phyloP scores from a whole-genome alignment of 2,113 vertebrate species.

The Archilochus colubris region DNA sequence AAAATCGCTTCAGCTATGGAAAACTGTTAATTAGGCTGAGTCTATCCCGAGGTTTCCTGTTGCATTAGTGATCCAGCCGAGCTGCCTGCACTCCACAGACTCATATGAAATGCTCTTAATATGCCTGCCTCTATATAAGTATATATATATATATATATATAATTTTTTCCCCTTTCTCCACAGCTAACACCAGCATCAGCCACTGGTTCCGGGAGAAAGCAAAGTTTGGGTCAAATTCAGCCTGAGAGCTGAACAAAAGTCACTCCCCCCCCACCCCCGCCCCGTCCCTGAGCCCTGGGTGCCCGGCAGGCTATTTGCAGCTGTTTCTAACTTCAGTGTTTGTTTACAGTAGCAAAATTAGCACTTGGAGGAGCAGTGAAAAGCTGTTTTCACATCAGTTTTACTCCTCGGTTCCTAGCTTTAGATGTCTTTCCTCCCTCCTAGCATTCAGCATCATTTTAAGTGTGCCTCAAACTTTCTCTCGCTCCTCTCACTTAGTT shows the following conservation, averaged over 20 bases:
- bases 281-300: background rate
- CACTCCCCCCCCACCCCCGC: background rate
- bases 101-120: background rate
- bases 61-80: constrained; percentile 52
- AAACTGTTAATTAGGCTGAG: constrained; percentile 70
- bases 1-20: constrained; percentile 60
- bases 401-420: constrained; percentile 32
- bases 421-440: constrained; percentile 10
- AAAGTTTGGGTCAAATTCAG: background rate
- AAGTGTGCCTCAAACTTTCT: constrained; percentile 49
- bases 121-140: background rate
- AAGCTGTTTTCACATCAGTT: constrained; percentile 64
- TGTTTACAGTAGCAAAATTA: constrained; percentile 64
- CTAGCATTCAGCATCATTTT: constrained; percentile 12
- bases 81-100: constrained; percentile 12
- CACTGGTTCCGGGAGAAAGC: background rate
- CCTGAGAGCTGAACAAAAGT: background rate
- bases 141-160: too few species aligned
- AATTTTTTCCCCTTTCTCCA: background rate
- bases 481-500: background rate
- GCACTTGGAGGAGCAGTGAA: constrained; percentile 55
- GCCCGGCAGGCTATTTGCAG: constrained; percentile 57
- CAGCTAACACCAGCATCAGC: background rate
- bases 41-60: constrained; percentile 66
- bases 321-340: constrained; percentile 66